A percentile compares a stretch with the other conserved stretches of the same genome.
Evolutionary conservation across 2,888 invertebrate species (phyloP).

Genomic region (Cantharis rufa): DNA sequence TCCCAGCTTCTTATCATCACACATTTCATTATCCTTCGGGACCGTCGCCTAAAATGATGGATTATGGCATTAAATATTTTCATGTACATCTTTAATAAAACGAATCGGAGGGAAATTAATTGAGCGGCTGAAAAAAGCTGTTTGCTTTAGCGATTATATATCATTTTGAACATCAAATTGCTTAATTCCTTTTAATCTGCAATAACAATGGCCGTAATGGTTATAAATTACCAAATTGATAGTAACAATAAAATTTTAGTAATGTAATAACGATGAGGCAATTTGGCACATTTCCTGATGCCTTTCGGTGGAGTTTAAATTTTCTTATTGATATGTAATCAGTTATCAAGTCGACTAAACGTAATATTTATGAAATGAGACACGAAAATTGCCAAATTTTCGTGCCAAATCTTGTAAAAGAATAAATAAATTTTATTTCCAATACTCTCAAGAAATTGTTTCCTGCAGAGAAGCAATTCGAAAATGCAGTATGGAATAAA

Average conservation of each 20-base stretch:
- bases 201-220: neutral
- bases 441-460: constrained; percentile 22
- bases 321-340: neutral
- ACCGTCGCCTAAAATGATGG: constrained; percentile 24
- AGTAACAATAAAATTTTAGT: neutral
- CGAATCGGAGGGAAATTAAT: neutral
- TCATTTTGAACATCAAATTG: neutral
- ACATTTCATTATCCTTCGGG: constrained; percentile 21
- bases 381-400: neutral
- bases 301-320: neutral
- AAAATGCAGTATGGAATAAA: constrained; percentile 8
- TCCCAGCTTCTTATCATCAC: constrained; percentile 22
- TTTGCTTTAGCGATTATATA: neutral
- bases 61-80: constrained; percentile 28
- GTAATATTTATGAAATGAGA: neutral
- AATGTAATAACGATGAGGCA: neutral
- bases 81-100: constrained; percentile 17
- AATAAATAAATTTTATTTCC: constrained; percentile 25
- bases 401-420: neutral
- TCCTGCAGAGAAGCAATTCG: constrained; percentile 25
- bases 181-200: neutral
- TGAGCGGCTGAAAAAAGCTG: neutral
- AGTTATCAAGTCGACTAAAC: neutral
- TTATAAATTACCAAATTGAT: neutral
- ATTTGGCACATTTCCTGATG: neutral